phyloP scores from a whole-genome alignment of 1,140 invertebrate genomes.

The Caerostris extrusa region DNA sequence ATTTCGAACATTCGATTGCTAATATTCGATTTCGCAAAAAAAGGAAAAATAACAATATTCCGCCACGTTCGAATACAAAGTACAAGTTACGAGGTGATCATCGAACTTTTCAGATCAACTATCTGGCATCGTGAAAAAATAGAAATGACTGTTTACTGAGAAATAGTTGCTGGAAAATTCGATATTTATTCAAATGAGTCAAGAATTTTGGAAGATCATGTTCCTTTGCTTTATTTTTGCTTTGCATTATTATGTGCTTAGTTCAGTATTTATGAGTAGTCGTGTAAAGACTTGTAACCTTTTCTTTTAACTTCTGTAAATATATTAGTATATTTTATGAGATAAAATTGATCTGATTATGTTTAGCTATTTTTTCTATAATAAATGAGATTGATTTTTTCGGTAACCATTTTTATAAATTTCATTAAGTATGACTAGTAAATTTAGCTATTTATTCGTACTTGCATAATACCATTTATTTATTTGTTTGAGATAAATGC shows the following conservation, averaged over 20 bases:
- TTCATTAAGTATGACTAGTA: too few species aligned
- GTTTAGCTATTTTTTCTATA: too few species aligned
- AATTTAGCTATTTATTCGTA: too few species aligned
- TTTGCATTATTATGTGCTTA: not conserved
- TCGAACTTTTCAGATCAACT: not conserved
- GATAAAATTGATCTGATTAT: too few species aligned
- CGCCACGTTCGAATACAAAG: not conserved
- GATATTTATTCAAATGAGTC: not conserved
- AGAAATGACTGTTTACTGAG: not conserved
- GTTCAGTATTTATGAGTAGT: not conserved
- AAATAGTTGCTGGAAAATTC: not conserved
- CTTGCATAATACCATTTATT: too few species aligned
- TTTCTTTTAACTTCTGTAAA: too few species aligned
- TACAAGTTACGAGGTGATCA: not conserved
- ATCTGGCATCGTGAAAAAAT: not conserved
- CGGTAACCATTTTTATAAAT: too few species aligned
- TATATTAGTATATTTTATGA: too few species aligned
- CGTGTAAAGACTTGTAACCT: not conserved
- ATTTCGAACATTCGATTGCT: not conserved
- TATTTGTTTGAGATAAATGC: too few species aligned
- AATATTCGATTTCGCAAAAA: not conserved
- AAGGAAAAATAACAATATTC: not conserved
- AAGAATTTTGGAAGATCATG: not conserved
- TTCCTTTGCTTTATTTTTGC: not conserved
- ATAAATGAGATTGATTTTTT: too few species aligned